Evolutionary conservation across 2,888 invertebrate species (phyloP).

Genomic region (Drosophila setosimentum): DNA sequence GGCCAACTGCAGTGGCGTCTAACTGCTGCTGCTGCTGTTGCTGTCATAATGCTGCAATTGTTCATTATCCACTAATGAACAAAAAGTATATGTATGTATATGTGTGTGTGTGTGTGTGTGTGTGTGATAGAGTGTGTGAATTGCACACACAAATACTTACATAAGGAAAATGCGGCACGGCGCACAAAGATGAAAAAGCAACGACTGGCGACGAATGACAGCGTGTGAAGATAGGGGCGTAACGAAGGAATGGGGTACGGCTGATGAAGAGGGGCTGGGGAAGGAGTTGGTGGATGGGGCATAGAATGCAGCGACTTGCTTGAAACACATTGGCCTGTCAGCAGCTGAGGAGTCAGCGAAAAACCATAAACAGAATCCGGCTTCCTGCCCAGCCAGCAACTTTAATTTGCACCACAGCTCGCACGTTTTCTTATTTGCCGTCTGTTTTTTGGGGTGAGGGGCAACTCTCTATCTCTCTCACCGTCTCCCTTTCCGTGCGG

Average conservation of each 20-base stretch:
- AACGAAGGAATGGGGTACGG: background rate
- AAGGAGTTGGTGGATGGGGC: background rate
- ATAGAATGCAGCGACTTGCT: constrained; percentile 53
- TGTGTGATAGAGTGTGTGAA: constrained; percentile 48
- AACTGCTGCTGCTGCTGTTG: constrained; percentile 49
- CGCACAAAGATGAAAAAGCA: constrained; percentile 68
- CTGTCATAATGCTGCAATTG: constrained; percentile 82
- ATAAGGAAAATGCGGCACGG: constrained; percentile 76
- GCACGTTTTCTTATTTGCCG: constrained; percentile 81
- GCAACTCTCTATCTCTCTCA: constrained; percentile 13
- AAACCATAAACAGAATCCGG: constrained; percentile 48
- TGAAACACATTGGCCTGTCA: constrained; percentile 79
- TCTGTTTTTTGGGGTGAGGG: constrained; percentile 42
- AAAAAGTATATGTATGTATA: constrained; percentile 65
- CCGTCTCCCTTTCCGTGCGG: constrained; percentile 5
- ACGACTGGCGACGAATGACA: constrained; percentile 64
- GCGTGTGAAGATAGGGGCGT: constrained; percentile 35
- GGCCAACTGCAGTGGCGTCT: constrained; percentile 62
- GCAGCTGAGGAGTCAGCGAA: constrained; percentile 65
- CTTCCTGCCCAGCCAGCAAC: constrained; percentile 57
- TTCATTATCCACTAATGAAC: constrained; percentile 84
- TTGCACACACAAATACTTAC: constrained; percentile 74
- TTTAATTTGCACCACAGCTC: constrained; percentile 79
- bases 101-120: constrained; percentile 17
- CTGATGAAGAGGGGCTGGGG: background rate